Evolutionary conservation across 2,113 vertebrate species (phyloP).

Genomic region (Alethe castanea): DNA sequence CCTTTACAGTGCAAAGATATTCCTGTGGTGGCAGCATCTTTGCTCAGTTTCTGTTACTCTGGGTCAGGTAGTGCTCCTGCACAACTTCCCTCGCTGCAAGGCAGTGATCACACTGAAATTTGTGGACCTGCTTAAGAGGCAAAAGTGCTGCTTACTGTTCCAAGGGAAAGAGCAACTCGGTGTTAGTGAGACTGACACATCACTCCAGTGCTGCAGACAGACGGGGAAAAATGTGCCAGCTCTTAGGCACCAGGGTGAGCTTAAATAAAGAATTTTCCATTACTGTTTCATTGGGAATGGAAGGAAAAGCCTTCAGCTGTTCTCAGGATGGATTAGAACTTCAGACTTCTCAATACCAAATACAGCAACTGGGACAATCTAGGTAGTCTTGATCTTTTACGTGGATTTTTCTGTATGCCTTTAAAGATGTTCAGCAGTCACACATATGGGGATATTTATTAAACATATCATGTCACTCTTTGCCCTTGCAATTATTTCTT

Average conservation of each 20-base stretch:
- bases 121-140: background rate
- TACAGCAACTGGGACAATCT: background rate
- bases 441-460: background rate
- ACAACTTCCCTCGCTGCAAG: background rate
- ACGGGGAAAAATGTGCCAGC: background rate
- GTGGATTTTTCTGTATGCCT: background rate
- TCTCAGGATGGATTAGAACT: background rate
- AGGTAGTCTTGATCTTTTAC: background rate
- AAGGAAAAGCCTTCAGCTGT: background rate
- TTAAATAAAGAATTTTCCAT: background rate
- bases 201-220: background rate
- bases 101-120: background rate
- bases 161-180: background rate
- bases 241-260: background rate
- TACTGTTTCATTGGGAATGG: background rate
- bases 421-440: background rate
- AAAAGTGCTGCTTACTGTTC: background rate
- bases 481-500: background rate
- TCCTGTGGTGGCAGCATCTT: background rate
- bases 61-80: background rate
- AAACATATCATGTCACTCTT: background rate
- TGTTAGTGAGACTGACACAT: background rate
- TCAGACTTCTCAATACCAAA: background rate
- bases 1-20: background rate
- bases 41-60: background rate